These are phyloP conservation scores for Spodoptera litura DNA, from an alignment of 1,140 invertebrate species.

Conservation along the genomic window DNA sequence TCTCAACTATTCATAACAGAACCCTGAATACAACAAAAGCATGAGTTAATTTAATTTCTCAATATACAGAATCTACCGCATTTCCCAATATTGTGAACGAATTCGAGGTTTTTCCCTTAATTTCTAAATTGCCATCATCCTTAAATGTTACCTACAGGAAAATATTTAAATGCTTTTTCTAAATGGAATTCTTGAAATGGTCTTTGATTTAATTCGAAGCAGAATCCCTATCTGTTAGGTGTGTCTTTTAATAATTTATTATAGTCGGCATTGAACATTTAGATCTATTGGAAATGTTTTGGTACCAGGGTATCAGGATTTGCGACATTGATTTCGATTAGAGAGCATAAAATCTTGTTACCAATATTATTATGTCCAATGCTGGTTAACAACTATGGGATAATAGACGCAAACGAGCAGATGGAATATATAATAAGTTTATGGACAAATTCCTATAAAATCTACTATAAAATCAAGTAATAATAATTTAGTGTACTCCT, in stretches of 20 bases:
- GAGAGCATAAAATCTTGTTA: too few species aligned
- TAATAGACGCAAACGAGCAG: too few species aligned
- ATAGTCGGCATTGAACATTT: conserved; percentile 25
- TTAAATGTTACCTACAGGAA: not conserved
- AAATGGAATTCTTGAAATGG: conserved; percentile 37
- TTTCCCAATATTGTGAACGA: not conserved
- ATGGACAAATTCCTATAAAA: too few species aligned
- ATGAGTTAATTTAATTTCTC: not conserved
- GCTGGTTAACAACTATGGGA: too few species aligned
- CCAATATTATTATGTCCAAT: too few species aligned
- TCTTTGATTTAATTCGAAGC: conserved; percentile 45
- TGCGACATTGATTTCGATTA: not conserved
- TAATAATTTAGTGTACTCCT: too few species aligned
- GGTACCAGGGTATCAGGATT: not conserved
- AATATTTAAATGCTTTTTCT: conserved; percentile 30
- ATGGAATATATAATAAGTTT: too few species aligned
- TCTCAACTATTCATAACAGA: too few species aligned
- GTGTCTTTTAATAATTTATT: conserved; percentile 36
- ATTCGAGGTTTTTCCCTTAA: conserved; percentile 2
- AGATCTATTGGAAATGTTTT: conserved; percentile 5
- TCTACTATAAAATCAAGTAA: too few species aligned
- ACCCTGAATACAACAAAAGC: not conserved
- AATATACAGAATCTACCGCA: conserved; percentile 1
- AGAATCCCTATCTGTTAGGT: conserved; percentile 5
- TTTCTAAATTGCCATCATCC: conserved; percentile 20